Evolutionary conservation across 1,140 invertebrate species (phyloP).

Genomic region (Microplitis demolitor): DNA sequence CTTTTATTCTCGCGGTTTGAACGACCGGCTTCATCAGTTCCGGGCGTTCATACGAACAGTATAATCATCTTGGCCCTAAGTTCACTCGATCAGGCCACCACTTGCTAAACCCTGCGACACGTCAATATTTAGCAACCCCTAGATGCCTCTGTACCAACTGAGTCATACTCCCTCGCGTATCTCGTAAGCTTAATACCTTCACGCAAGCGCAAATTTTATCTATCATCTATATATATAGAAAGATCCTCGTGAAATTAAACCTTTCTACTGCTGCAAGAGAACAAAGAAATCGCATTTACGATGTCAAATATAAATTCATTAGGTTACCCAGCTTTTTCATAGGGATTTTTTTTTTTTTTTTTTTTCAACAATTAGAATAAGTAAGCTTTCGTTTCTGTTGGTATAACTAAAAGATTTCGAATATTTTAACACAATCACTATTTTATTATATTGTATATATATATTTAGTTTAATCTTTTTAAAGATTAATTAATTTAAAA

Average conservation of each 20-base stretch:
- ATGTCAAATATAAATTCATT: constrained; percentile 12
- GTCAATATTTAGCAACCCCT: constrained; percentile 42
- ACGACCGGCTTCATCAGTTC: neutral
- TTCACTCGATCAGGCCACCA: constrained; percentile 35
- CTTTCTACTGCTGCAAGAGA: neutral
- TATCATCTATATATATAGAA: no score
- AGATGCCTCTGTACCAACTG: constrained; percentile 14
- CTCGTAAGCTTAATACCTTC: neutral
- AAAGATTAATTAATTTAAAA: no score
- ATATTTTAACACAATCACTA: no score
- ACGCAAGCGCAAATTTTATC: neutral
- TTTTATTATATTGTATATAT: no score
- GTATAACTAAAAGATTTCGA: no score
- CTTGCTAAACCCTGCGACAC: constrained; percentile 42
- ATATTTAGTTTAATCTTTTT: no score
- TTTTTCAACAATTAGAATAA: neutral
- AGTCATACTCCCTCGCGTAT: neutral
- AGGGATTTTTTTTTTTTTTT: neutral
- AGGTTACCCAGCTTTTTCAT: neutral
- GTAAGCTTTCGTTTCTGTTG: no score
- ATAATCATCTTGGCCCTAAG: constrained; percentile 34
- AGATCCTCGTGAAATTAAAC: constrained; percentile 6
- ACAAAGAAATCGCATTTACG: constrained; percentile 21
- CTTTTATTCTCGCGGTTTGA: neutral
- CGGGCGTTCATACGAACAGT: neutral